phyloP scores from a whole-genome alignment of 2,797 vertebrate species.

The Eidolon dupreanum region DNA sequence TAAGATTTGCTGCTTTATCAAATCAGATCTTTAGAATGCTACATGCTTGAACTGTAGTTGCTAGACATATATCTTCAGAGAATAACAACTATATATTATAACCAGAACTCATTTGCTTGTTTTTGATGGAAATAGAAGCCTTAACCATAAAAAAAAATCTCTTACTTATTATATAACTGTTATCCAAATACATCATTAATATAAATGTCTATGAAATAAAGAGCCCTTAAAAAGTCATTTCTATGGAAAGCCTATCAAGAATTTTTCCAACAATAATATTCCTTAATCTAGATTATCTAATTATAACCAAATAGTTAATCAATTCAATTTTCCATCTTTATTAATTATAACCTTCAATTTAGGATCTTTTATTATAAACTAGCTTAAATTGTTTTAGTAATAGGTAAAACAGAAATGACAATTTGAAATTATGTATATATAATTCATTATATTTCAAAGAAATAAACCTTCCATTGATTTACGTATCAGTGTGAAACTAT shows the following conservation, averaged over 20 bases:
- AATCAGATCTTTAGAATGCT: constrained; percentile 39
- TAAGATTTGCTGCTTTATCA: background rate
- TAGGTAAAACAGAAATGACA: background rate
- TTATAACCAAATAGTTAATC: background rate
- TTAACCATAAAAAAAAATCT: background rate
- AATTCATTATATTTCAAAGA: constrained; percentile 21
- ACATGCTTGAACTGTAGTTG: background rate
- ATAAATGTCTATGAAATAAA: constrained; percentile 25
- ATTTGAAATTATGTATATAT: constrained; percentile 14
- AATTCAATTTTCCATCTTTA: constrained; percentile 19
- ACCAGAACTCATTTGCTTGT: background rate
- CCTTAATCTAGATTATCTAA: constrained; percentile 14
- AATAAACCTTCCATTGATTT: constrained; percentile 32
- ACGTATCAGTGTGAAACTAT: background rate
- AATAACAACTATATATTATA: background rate
- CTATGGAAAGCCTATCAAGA: background rate
- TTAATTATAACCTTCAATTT: constrained; percentile 51
- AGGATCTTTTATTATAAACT: constrained; percentile 27
- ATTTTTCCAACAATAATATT: constrained; percentile 5
- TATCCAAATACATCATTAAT: constrained; percentile 10
- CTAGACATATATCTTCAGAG: background rate
- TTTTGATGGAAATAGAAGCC: background rate
- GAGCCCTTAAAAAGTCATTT: constrained; percentile 24
- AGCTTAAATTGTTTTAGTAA: constrained; percentile 17
- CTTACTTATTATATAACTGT: background rate